Conservation (phyloP, 2,888 invertebrate species). For the Bombylius discolor region DNA sequence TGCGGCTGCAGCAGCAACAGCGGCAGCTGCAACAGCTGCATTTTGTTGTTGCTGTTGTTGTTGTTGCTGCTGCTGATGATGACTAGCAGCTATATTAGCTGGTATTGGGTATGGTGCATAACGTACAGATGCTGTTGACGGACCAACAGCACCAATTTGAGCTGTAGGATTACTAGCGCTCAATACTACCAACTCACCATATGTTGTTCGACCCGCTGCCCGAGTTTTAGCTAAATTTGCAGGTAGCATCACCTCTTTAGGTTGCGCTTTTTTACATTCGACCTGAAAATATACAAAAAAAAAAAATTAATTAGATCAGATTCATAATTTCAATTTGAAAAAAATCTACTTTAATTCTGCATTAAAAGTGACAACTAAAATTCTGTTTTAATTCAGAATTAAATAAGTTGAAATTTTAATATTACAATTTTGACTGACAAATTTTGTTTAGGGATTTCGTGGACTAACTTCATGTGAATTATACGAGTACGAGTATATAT, state of each 20-base stretch:
- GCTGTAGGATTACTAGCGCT: conserved; percentile 52
- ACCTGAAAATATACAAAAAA: conserved; percentile 52
- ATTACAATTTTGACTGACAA: too few species aligned
- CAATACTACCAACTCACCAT: conserved; percentile 93
- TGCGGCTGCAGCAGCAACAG: conserved; percentile 18
- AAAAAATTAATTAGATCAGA: not conserved
- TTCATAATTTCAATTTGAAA: not conserved
- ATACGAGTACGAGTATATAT: too few species aligned
- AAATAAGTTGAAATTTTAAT: too few species aligned
- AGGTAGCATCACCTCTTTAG: conserved; percentile 99
- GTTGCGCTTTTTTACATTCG: conserved; percentile 99
- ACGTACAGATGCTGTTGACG: conserved; percentile 41
- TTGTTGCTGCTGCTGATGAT: conserved; percentile 35
- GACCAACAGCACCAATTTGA: conserved; percentile 30
- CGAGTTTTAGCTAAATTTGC: conserved; percentile 91
- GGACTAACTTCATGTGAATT: too few species aligned
- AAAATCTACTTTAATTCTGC: not conserved
- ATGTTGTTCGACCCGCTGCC: conserved; percentile 88
- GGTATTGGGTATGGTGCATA: conserved; percentile 52
- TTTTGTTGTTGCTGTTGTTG: conserved; percentile 32
- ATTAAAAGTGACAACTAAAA: too few species aligned
- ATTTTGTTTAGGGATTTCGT: too few species aligned
- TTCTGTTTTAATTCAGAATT: too few species aligned
- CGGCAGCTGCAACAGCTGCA: conserved; percentile 24
- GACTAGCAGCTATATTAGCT: conserved; percentile 32